Evolutionary conservation across 2,797 vertebrate genomes (phyloP), one percentile per base, ranked within the genome.

Genomic region (Emys orbicularis): DNA sequence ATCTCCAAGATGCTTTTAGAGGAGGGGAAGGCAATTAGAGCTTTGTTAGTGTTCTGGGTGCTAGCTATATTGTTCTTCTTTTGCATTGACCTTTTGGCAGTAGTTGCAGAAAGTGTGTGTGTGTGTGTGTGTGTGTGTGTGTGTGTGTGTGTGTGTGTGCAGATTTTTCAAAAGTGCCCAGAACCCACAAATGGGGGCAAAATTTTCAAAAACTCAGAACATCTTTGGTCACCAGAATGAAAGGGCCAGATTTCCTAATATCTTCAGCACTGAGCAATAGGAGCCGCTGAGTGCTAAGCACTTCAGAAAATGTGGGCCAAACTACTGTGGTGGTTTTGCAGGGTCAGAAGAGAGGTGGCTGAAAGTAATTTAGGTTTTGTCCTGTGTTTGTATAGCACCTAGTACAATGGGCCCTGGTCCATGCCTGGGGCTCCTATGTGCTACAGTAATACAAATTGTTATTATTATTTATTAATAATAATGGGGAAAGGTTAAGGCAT

Each of bases 291-390:
- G 2, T 91, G 4, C 16, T 21, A 12, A 81, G 29, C 3, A 34
- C 16, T 72, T 86, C 0, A 65, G 50, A 52, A 53, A 16, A 86
- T 13, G 2, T 61, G 29, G n/a, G 0, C 34, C 74, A 19, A 3
- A 80, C 1, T 8, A 6, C 37, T 72, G 84, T 56, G 34, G 2
- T 37, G 79, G 11, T 13, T n/a, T 57, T 9, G 19, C 50, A 34
- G 8, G 41, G 79, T 2, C 25, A 12, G 7, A 50, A 56, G 19
- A 29, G 85, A 81, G 50, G 34, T 12, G 31, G 72, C 59, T 49
- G 21, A 6, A 79, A 68, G 21, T n/a, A 47, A 94, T n/a, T 0
- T 12, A 15, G 3, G 5, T 1, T 1, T 1, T 2, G 47, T 86
- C 25, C 68, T 72, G 11, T n/a, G 34, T 72, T 72, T 72, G 37